phyloP scores from a whole-genome alignment of 2,888 invertebrate genomes.

The Drosophila longiperda region DNA sequence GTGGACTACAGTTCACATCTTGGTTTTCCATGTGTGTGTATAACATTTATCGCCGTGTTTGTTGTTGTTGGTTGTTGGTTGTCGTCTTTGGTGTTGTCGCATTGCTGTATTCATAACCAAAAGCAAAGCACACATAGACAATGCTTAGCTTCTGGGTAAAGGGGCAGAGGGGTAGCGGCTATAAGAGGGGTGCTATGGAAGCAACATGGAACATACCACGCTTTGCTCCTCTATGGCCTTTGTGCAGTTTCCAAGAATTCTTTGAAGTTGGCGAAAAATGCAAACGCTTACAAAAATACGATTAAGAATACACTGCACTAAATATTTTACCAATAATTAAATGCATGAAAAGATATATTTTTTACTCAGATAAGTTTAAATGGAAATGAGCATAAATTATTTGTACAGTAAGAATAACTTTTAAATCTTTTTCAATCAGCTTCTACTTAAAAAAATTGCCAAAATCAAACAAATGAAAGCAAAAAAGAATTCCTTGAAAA shows the following conservation, averaged over 20 bases:
- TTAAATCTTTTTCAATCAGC: not conserved
- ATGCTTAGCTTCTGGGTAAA: not conserved
- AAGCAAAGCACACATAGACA: constrained; percentile 65
- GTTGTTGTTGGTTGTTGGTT: constrained; percentile 27
- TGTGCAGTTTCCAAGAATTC: constrained; percentile 66
- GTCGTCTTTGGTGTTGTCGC: constrained; percentile 37
- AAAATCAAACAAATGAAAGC: not conserved
- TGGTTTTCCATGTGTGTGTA: constrained; percentile 48
- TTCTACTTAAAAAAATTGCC: not conserved
- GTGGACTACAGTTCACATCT: constrained; percentile 29
- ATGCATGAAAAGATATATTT: not conserved
- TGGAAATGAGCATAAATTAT: not conserved
- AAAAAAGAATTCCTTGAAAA: not conserved
- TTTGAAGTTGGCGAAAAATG: constrained; percentile 73
- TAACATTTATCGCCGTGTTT: constrained; percentile 70
- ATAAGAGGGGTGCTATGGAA: not conserved
- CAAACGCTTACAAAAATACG: constrained; percentile 39
- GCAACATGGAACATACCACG: not conserved
- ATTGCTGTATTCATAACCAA: constrained; percentile 75
- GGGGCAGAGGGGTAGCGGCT: not conserved
- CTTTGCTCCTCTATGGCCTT: constrained; percentile 16
- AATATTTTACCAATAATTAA: not conserved
- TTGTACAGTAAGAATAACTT: not conserved
- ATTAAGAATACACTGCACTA: constrained; percentile 23
- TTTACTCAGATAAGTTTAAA: not conserved